These are phyloP conservation scores for Falco peregrinus DNA, from an alignment of 2,797 vertebrate species.

Conservation along the genomic window DNA sequence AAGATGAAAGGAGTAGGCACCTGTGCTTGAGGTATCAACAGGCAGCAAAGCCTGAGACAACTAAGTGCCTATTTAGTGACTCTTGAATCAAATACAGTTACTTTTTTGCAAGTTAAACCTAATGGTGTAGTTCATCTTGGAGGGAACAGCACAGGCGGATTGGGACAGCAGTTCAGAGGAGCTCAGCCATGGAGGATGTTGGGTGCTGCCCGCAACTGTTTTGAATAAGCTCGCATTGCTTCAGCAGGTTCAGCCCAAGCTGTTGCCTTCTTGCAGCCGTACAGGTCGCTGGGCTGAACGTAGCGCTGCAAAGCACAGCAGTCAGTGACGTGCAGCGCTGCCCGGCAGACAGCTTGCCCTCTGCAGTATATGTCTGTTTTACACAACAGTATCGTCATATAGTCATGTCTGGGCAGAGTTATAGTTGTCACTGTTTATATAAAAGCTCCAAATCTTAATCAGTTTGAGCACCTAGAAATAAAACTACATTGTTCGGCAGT, in stretches of 20 bases:
- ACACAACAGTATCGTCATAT: fast-evolving
- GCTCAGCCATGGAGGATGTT: fast-evolving
- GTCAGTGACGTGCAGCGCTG: background rate
- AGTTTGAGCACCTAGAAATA: background rate
- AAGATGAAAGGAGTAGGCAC: background rate
- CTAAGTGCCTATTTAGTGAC: background rate
- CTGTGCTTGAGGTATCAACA: background rate
- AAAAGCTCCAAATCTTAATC: background rate
- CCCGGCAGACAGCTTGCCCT: background rate
- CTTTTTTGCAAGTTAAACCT: background rate
- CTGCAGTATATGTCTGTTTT: background rate
- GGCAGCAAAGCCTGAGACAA: background rate
- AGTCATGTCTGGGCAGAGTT: background rate
- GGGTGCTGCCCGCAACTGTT: background rate
- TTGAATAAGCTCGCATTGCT: fast-evolving
- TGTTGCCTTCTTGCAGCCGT: background rate
- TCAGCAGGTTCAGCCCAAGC: background rate
- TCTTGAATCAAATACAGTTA: background rate
- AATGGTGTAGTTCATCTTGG: background rate
- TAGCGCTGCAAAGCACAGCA: background rate
- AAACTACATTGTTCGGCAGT: background rate
- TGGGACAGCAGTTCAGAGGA: background rate
- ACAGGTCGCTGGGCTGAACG: background rate
- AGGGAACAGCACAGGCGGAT: background rate
- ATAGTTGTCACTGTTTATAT: background rate